A percentile compares a stretch with the other conserved stretches of the same genome.
Evolutionary conservation across 2,888 invertebrate genomes (phyloP).

Genomic region (Lithophane ornitopus): DNA sequence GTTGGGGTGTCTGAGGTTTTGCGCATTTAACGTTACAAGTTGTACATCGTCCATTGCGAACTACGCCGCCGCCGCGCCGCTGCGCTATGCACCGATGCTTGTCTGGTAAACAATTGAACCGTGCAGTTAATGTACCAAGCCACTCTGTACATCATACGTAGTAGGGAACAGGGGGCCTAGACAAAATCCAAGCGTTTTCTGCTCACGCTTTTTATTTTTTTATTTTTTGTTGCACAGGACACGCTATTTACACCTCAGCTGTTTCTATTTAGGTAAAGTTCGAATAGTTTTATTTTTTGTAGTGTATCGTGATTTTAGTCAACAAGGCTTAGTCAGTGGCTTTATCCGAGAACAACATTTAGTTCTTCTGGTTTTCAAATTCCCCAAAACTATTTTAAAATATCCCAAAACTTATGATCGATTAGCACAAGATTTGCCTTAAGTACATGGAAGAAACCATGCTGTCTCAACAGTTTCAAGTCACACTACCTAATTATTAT

Average conservation of each 20-base stretch:
- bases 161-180: neutral
- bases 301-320: neutral
- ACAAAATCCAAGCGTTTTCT: too few species aligned
- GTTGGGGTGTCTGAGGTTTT: too few species aligned
- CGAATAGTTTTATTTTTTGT: neutral
- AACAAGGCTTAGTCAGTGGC: neutral
- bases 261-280: neutral
- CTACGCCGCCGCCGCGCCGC: too few species aligned
- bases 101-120: neutral
- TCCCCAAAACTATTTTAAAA: too few species aligned
- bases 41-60: too few species aligned
- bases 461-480: neutral
- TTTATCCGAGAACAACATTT: neutral
- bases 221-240: neutral
- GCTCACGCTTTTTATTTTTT: too few species aligned
- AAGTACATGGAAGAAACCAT: neutral
- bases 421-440: neutral
- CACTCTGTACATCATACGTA: too few species aligned
- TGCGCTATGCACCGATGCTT: neutral
- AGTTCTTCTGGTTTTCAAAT: neutral
- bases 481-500: neutral
- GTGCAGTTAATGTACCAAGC: neutral
- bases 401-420: neutral
- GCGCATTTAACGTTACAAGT: too few species aligned
- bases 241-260: slow-evolving; percentile 35